phyloP scores from a whole-genome alignment of 2,113 vertebrate species.

The Phylloscopus whistleri region DNA sequence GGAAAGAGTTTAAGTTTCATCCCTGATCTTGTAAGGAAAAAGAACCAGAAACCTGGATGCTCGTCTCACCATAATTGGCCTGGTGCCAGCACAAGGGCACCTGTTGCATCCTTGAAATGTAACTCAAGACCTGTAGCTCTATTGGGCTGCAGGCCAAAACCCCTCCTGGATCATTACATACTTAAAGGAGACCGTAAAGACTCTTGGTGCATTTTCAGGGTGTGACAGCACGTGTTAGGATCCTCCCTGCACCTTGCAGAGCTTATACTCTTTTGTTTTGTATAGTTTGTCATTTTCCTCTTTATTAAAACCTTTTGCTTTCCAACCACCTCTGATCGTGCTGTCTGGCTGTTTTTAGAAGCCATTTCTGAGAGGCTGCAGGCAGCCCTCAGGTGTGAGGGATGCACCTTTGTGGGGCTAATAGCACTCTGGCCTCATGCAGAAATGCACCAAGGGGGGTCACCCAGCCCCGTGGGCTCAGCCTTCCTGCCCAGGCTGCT shows the following conservation, averaged over 20 bases:
- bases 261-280: not conserved
- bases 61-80: not conserved
- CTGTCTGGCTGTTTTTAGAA: not conserved
- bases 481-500: not conserved
- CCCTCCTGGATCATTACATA: not conserved
- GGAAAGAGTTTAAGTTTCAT: not conserved
- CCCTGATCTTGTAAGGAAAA: not conserved
- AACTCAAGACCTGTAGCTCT: not conserved
- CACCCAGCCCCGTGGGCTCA: not conserved
- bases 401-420: not conserved
- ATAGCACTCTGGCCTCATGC: not conserved
- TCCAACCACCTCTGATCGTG: not conserved
- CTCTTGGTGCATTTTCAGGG: not conserved
- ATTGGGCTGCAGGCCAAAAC: not conserved
- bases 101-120: not conserved
- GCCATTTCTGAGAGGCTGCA: not conserved
- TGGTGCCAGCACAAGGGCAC: not conserved
- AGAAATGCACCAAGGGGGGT: not conserved
- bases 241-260: not conserved
- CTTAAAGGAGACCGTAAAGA: not conserved
- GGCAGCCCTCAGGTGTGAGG: not conserved
- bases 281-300: not conserved
- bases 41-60: not conserved
- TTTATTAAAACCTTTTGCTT: not conserved
- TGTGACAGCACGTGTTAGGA: not conserved